Evolutionary conservation across 2,797 vertebrate genomes (phyloP), one percentile per base, ranked within the genome.

Genomic region (Lophotriccus pileatus): DNA sequence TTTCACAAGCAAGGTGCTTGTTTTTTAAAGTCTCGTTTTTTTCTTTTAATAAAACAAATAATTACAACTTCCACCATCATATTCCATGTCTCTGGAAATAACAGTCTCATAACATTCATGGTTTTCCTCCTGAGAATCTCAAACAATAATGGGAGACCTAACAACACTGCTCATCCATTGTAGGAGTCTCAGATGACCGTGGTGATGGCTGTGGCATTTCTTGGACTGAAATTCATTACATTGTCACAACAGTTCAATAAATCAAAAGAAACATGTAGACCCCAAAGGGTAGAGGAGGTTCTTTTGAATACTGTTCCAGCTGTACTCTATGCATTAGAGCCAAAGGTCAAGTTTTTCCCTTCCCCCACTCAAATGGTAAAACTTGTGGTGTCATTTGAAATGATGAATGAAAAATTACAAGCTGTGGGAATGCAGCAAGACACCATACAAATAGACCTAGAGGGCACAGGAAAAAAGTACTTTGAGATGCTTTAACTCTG

Each of bases 211-310:
- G 63, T 93, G 94, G 52, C 82, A 91, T 84, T 95, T 95, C 70
- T 78, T 76, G 56, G 18, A 43, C 37, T 89, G 76, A 89, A 88
- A 87, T 86, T 84, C 91, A 89, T 95, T 95, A 90, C 52, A 22
- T 32, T 92, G 73, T 92, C 81, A 87, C 55, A 95, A 89, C 78
- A 87, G 76, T 74, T 97, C 93, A 92, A 93, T 92, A 97, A 94
- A 95, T 86, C 90, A 90, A 93, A 96, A 91, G 58, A 72, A 94
- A 89, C 73, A 7, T 18, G 39, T 82, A 55, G 72, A 89, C 74
- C 68, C 73, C 75, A 93, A 95, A 90, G 82, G 68, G 47, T 58
- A 88, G 55, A 85, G 77, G 39, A 81, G 32, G 72, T 90, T 81
- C 49, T 84, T 87, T 78, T 53, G 76, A 95, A 70, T 77, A 79